Evolutionary conservation across 2,797 vertebrate species (phyloP).

Genomic region (Eurystomus glaucurus): DNA sequence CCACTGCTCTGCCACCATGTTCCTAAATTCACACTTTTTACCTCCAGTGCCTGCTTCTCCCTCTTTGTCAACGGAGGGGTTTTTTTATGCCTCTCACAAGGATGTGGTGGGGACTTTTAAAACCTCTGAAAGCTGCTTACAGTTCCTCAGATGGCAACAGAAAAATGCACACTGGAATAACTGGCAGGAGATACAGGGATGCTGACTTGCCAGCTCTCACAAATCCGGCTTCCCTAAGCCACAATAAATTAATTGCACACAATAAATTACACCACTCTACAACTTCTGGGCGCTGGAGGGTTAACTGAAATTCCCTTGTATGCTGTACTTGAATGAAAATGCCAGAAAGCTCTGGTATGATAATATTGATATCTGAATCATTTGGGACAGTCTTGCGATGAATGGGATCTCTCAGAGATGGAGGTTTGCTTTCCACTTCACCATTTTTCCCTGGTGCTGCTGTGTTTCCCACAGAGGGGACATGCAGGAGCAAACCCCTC

Average conservation of each 20-base stretch:
- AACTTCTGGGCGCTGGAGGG: neutral
- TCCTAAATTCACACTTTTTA: neutral
- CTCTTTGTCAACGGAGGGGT: fast-evolving
- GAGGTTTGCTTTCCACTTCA: neutral
- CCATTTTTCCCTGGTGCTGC: neutral
- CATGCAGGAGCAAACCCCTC: fast-evolving
- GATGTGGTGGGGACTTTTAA: neutral
- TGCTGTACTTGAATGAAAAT: conserved; percentile 5
- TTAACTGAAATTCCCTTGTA: neutral
- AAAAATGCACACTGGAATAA: neutral
- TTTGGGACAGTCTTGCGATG: neutral
- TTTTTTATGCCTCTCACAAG: neutral
- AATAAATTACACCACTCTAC: neutral
- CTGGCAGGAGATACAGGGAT: neutral
- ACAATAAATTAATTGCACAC: too few species aligned
- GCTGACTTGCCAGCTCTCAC: neutral
- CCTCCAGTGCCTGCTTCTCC: neutral
- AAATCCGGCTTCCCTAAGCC: neutral
- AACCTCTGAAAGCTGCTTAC: neutral
- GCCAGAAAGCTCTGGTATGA: neutral
- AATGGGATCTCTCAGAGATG: neutral
- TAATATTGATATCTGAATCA: neutral
- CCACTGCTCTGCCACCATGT: neutral
- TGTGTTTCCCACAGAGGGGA: neutral
- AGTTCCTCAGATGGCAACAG: neutral